Conservation (phyloP, 2,797 vertebrate genomes). For the Allobates femoralis region DNA sequence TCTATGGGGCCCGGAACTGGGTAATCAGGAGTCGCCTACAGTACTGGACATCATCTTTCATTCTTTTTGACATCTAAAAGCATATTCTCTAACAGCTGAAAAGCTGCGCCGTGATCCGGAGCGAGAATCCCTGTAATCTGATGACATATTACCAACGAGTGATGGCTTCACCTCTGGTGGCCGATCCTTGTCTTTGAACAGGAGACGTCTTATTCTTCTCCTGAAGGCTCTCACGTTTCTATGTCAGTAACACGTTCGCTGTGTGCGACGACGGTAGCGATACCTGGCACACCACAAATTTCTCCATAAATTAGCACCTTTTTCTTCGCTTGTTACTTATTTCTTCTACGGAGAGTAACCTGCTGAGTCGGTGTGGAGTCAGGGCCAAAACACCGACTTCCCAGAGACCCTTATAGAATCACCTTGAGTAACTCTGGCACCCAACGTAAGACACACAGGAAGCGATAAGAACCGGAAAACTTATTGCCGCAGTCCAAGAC, state of each 20-base stretch:
- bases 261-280: neutral
- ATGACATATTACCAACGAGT: slow-evolving; percentile 32
- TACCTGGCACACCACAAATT: neutral
- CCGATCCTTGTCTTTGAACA: slow-evolving; percentile 23
- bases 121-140: slow-evolving; percentile 47
- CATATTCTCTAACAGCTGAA: slow-evolving; percentile 4
- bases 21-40: too few species aligned
- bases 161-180: slow-evolving; percentile 29
- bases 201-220: slow-evolving; percentile 26
- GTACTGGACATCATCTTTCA: too few species aligned
- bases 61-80: neutral
- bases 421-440: slow-evolving; percentile 4
- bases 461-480: slow-evolving; percentile 8
- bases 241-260: slow-evolving; percentile 36
- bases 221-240: slow-evolving; percentile 56
- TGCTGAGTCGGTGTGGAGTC: neutral
- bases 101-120: neutral
- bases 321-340: neutral
- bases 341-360: slow-evolving; percentile 4
- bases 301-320: slow-evolving; percentile 49
- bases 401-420: neutral
- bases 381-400: neutral
- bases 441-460: neutral
- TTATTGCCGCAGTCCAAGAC: neutral
- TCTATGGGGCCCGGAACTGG: too few species aligned